Conservation (phyloP, 2,888 invertebrate genomes). For the Sphaerophoria taeniata region DNA sequence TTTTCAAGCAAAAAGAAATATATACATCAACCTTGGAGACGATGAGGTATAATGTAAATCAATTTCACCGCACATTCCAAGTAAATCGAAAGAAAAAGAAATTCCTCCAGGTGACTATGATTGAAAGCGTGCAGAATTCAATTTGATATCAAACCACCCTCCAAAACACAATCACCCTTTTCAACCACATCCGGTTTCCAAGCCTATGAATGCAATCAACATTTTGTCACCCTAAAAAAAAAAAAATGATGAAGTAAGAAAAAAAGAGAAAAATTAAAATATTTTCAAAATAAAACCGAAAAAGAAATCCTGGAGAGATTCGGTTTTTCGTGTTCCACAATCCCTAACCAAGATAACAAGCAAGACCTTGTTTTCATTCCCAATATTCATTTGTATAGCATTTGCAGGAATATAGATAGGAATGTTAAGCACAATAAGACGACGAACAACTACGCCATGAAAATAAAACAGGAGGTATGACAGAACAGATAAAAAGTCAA, state of each 20-base stretch:
- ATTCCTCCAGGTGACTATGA: slow-evolving; percentile 71
- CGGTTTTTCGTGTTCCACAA: slow-evolving; percentile 30
- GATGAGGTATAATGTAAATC: slow-evolving; percentile 58
- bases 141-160: slow-evolving; percentile 48
- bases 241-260: slow-evolving; percentile 17
- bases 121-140: slow-evolving; percentile 65
- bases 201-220: slow-evolving; percentile 67
- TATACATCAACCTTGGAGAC: slow-evolving; percentile 3
- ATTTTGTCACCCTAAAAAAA: slow-evolving; percentile 17
- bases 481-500: slow-evolving; percentile 53
- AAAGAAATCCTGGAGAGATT: slow-evolving; percentile 53
- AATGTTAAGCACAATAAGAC: slow-evolving; percentile 37
- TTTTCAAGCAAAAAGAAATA: slow-evolving; percentile 58
- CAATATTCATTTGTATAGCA: slow-evolving; percentile 1
- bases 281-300: slow-evolving; percentile 69
- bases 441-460: neutral
- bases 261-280: slow-evolving; percentile 66
- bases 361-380: slow-evolving; percentile 38
- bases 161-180: neutral
- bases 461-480: neutral
- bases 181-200: slow-evolving; percentile 16
- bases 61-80: slow-evolving; percentile 59
- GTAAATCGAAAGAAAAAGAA: slow-evolving; percentile 47
- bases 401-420: slow-evolving; percentile 23
- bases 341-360: slow-evolving; percentile 36